Evolutionary conservation across 2,797 vertebrate genomes (phyloP), one percentile per base, ranked within the genome.

Genomic region (Lepidocolaptes lacrymiger): DNA sequence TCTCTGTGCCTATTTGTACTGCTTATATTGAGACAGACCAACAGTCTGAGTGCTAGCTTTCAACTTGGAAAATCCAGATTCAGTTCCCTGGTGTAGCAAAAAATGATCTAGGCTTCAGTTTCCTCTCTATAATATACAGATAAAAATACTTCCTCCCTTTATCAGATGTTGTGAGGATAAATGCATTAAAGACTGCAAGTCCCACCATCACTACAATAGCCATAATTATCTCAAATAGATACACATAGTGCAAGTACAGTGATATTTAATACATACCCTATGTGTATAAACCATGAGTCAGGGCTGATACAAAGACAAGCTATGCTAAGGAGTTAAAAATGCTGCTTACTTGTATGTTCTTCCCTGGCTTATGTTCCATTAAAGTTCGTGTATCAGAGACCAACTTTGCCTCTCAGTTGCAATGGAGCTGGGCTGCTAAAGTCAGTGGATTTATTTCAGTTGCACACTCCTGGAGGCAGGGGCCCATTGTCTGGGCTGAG

Each of bases 401-500:
- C 16, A 37, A 58, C 43, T 77, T 76, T 0, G 2, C 30, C 63
- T 86, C 80, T 77, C 41, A 32, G 52, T 87, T 1, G 6, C 26
- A 3, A 14, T 2, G 52, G 83, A 85, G 67, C 7, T 37, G 2
- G 18, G 59, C 88, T 68, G 83, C 67, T 87, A 39, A 93, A 95
- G 83, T 48, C 93, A 68, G 77, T 44, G 94, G 46, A 67, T 96
- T 96, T 79, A 88, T 87, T 67, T 85, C 89, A 85, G 89, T 91
- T 1, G 15, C 28, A 85, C 67, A 54, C 83, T 86, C 39, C 7
- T 39, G 80, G 39, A 85, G 71, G 96, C 89, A 94, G 94, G 82
- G 82, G 91, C 85, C 91, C 95, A 95, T 97, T 95, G 89, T 96
- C 91, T 93, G 85, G 56, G 71, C 68, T 83, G 88, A 93, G 91